phyloP scores from a whole-genome alignment of 2,113 vertebrate species.

The Vanacampus margaritifer region DNA sequence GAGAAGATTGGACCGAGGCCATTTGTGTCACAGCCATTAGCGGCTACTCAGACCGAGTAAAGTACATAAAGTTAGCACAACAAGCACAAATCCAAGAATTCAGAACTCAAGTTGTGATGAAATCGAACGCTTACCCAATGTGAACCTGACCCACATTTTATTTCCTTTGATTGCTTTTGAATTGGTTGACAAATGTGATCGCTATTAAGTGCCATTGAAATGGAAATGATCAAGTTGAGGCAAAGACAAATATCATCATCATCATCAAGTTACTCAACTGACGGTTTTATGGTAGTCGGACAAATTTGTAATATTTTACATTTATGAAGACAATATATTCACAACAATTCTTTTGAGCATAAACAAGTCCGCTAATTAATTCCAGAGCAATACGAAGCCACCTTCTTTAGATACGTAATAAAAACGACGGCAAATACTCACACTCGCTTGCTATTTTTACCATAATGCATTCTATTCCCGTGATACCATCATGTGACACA shows the following conservation, averaged over 20 bases:
- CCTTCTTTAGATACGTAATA: background rate
- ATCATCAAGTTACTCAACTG: background rate
- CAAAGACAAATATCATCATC: background rate
- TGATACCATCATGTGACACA: conserved; percentile 53
- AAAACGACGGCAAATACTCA: conserved; percentile 20
- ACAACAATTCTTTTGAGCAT: background rate
- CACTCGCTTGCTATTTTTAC: conserved; percentile 49
- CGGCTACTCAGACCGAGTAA: background rate
- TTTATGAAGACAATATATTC: background rate
- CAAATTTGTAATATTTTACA: background rate
- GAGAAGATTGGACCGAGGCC: background rate
- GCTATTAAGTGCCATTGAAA: background rate
- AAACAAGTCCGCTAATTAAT: background rate
- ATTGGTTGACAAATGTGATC: background rate
- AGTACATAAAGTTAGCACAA: background rate
- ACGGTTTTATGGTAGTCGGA: background rate
- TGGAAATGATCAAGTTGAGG: background rate
- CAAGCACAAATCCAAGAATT: too few species aligned
- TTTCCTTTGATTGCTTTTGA: background rate
- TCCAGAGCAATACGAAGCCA: background rate
- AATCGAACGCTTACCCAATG: background rate
- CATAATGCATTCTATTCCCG: conserved; percentile 39
- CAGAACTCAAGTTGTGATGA: too few species aligned
- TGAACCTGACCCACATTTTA: background rate
- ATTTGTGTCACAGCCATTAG: background rate